Percentiles rank a stretch among this genome's conserved stretches.
These are phyloP conservation scores for Brachionus rubens DNA, from an alignment of 1,140 invertebrate species.

Conservation along the genomic window DNA sequence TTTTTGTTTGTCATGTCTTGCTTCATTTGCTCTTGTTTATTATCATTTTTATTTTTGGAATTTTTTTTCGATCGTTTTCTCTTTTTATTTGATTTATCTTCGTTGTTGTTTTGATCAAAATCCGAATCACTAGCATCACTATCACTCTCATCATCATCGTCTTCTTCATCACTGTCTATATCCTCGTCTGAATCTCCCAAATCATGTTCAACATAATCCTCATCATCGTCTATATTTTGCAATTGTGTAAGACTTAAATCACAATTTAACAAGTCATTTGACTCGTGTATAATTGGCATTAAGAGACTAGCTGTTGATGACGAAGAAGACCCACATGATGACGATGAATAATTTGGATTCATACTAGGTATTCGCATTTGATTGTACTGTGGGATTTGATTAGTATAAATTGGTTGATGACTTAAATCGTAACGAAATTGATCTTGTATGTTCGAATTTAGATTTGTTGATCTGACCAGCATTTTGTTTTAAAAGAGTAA, in stretches of 20 bases:
- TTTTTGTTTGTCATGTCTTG: not conserved
- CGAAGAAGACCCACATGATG: not conserved
- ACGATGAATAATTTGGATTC: constrained; percentile 6
- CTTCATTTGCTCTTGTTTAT: not conserved
- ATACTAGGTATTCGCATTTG: not conserved
- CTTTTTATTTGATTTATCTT: constrained; percentile 21
- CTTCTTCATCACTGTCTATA: constrained; percentile 35
- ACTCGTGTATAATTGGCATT: constrained; percentile 37
- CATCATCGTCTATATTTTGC: constrained; percentile 42
- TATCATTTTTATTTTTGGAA: not conserved
- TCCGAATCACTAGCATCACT: not conserved
- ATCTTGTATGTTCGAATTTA: not conserved
- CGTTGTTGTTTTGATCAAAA: not conserved
- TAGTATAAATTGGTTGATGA: not conserved
- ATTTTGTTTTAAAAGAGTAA: not conserved
- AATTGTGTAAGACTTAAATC: constrained; percentile 20
- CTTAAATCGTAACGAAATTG: not conserved
- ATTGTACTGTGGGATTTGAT: not conserved
- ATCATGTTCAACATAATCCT: constrained; percentile 44
- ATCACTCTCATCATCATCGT: constrained; percentile 2
- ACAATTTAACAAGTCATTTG: constrained; percentile 31
- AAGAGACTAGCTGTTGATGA: not conserved
- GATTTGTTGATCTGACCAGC: constrained; percentile 8
- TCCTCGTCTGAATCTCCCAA: constrained; percentile 25
- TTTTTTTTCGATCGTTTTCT: constrained; percentile 2